Percentiles rank a stretch among this genome's conserved stretches.
These are phyloP conservation scores for Muscicapa adusta DNA, from an alignment of 2,113 vertebrate species.

Conservation along the genomic window DNA sequence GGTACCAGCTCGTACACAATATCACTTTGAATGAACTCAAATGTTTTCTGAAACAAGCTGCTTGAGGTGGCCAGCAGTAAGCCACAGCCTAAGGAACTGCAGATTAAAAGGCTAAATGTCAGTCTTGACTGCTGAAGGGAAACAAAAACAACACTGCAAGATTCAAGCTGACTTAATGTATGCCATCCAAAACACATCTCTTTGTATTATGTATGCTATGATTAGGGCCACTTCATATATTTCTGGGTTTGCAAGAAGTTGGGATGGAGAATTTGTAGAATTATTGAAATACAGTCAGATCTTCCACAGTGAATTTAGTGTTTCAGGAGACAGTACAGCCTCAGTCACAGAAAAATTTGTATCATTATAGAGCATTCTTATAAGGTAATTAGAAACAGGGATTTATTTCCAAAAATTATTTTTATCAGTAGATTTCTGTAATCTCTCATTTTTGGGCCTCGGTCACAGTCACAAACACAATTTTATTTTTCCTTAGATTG, in stretches of 20 bases:
- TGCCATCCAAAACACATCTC: background rate
- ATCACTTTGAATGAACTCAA: background rate
- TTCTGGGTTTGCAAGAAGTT: background rate
- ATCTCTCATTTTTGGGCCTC: background rate
- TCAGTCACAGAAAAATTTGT: background rate
- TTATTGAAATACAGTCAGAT: background rate
- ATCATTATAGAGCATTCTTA: background rate
- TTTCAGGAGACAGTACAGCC: background rate
- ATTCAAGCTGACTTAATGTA: background rate
- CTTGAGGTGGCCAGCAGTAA: background rate
- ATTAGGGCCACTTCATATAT: background rate
- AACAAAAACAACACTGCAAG: background rate
- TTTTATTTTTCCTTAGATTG: slow-evolving; percentile 72
- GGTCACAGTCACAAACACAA: background rate
- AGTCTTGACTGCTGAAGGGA: background rate
- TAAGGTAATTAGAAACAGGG: background rate
- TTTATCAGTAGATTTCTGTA: background rate
- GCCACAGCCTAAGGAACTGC: background rate
- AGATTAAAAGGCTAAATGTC: background rate
- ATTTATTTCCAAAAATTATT: background rate
- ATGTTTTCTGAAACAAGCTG: background rate
- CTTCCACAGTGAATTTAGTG: background rate
- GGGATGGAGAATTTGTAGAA: background rate
- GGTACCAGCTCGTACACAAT: background rate
- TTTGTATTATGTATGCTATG: background rate